A percentile compares a stretch with the other conserved stretches of the same genome.
Evolutionary conservation across 2,113 vertebrate species (phyloP).

Genomic region (Rutilus rutilus): DNA sequence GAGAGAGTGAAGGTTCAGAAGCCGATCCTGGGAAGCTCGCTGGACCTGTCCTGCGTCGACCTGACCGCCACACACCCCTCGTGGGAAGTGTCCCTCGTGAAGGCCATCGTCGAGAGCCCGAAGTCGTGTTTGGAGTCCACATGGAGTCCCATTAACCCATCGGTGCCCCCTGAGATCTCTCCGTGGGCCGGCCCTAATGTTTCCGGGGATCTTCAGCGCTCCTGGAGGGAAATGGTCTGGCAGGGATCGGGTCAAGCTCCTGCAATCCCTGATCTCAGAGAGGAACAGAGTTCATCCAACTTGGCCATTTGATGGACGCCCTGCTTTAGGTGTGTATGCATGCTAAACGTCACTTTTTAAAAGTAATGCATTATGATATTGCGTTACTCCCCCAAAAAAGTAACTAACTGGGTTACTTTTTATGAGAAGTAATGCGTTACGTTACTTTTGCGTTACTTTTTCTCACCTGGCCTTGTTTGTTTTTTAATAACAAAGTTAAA

Average conservation of each 20-base stretch:
- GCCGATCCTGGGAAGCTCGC: constrained; percentile 19
- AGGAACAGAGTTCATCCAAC: constrained; percentile 15
- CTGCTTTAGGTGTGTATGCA: not conserved
- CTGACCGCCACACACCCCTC: constrained; percentile 59
- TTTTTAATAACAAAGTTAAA: too few relatives aligned
- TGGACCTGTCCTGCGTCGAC: constrained; percentile 62
- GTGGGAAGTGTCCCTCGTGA: constrained; percentile 76
- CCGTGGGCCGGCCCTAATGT: constrained; percentile 33
- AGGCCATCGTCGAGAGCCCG: constrained; percentile 62
- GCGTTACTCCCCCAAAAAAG: too few relatives aligned
- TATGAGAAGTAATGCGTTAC: too few relatives aligned
- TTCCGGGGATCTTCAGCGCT: constrained; percentile 45
- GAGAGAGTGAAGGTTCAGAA: constrained; percentile 53
- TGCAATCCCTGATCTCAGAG: constrained; percentile 19
- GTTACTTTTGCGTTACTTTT: too few relatives aligned
- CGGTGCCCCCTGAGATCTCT: constrained; percentile 54
- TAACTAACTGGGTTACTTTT: too few relatives aligned
- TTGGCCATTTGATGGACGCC: not conserved
- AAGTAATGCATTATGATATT: too few relatives aligned
- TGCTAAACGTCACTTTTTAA: too few relatives aligned
- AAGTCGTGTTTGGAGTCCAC: constrained; percentile 57
- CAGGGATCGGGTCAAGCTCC: constrained; percentile 2
- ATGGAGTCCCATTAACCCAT: constrained; percentile 65
- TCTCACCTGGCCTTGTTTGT: too few relatives aligned
- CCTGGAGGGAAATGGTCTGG: constrained; percentile 42